phyloP scores from a whole-genome alignment of 1,140 invertebrate species.

The Solenopsis invicta region DNA sequence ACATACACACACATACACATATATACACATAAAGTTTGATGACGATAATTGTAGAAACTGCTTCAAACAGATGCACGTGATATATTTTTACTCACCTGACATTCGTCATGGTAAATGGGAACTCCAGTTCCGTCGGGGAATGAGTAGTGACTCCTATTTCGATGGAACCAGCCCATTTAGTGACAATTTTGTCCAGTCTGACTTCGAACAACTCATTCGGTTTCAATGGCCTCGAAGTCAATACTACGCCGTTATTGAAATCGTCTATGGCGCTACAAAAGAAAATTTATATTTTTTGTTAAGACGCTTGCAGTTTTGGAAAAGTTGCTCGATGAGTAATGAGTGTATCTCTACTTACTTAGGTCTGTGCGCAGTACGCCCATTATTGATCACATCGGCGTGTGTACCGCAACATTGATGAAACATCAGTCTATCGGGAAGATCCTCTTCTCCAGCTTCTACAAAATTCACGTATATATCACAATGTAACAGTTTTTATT shows the following conservation, averaged over 20 bases:
- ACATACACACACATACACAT: too few relatives aligned
- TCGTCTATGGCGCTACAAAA: constrained; percentile 94
- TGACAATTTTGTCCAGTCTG: constrained; percentile 94
- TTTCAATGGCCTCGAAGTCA: constrained; percentile 94
- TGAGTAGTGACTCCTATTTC: constrained; percentile 98
- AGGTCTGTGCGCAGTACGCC: constrained; percentile 95
- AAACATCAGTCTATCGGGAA: constrained; percentile 92
- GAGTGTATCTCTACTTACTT: constrained; percentile 89
- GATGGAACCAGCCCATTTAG: constrained; percentile 98
- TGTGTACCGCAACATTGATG: constrained; percentile 96
- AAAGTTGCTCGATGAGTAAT: constrained; percentile 8
- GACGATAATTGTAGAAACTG: not conserved
- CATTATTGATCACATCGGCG: constrained; percentile 96
- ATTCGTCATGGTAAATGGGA: constrained; percentile 98
- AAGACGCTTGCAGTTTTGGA: not conserved
- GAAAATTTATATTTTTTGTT: constrained; percentile 53
- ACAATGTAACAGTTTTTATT: not conserved
- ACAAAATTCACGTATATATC: constrained; percentile 44
- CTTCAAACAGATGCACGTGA: not conserved
- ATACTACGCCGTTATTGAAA: constrained; percentile 98
- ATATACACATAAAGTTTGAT: too few relatives aligned
- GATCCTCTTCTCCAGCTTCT: constrained; percentile 86
- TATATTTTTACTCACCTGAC: constrained; percentile 89
- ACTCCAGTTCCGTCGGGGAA: constrained; percentile 94
- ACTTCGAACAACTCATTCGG: constrained; percentile 97